Base-by-base conservation (phyloP, 2,888 invertebrate species). In the Phlogophora meticulosa region DNA sequence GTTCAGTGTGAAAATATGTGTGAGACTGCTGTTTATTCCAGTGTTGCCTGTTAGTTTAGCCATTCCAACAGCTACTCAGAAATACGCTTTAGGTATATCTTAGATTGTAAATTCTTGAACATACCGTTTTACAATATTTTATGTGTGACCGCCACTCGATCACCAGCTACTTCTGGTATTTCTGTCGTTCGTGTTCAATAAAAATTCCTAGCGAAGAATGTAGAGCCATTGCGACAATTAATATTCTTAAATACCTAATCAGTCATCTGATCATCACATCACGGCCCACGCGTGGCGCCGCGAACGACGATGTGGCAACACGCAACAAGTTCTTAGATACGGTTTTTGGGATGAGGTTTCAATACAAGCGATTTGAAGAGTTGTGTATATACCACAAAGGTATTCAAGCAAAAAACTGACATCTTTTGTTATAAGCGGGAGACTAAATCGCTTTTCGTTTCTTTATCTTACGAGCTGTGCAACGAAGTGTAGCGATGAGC, bases 201-300 rank as follows among this genome's bases (percentile, higher is more conserved):
- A 89, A 90, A 87, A 91, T 90, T 86, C 88, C 86, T 63, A 83
- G 74, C 59, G 66, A 65, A 83, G 88, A 88, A 87, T 87, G 88
- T 85, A 83, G 87, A 85, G 87, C 88, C 88, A 88, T 87, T 89
- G 90, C 89, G 87, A 92, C 92, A 91, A 93, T 94, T 92, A 91
- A 91, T 91, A 92, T 92, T 92, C 87, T 92, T 92, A 93, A 93
- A 93, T 91, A 90, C 88, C 89, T 93, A 94, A 94, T 94, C 94
- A 93, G 93, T 94, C 94, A 94, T 91, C 84, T 89, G 91, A 90
- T 91, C 92, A 93, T 93, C 92, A 88, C 85, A 81, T 85, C 81
- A 80, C 85, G 73, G 84, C 94, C 93, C 90, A 93, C 94, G 92
- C 92, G 81, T 87, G 91, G 92, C 92, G 93, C 92, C 92, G 83